Conservation (phyloP, 2,113 vertebrate species). For the Chionis minor region DNA sequence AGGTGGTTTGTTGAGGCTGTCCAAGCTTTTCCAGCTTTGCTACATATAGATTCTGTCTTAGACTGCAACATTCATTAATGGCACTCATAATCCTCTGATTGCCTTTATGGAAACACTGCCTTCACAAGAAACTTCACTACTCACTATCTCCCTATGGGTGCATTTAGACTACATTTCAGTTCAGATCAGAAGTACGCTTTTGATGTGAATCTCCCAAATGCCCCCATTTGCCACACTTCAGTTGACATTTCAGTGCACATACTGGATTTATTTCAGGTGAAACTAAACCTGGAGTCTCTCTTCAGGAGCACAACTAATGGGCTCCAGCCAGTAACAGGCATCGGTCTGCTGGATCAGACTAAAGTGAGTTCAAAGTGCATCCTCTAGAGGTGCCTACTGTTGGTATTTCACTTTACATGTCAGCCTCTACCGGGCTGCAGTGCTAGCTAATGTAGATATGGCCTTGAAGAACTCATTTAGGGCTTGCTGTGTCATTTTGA, state of each 20-base stretch:
- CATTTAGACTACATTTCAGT: neutral
- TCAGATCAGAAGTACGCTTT: neutral
- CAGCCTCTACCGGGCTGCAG: neutral
- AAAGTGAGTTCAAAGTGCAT: neutral
- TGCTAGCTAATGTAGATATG: neutral
- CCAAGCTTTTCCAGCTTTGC: neutral
- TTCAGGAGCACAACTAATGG: neutral
- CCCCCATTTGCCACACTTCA: neutral
- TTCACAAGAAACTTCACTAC: neutral
- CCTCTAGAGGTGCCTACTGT: neutral
- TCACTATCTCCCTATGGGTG: neutral
- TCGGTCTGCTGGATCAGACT: neutral
- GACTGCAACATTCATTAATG: neutral
- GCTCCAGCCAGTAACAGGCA: neutral
- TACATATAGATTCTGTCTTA: neutral
- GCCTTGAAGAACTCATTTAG: neutral
- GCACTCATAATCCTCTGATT: neutral
- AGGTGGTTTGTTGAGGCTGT: neutral
- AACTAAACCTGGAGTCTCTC: neutral
- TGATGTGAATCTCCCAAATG: neutral
- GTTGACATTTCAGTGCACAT: neutral
- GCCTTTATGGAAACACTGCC: neutral
- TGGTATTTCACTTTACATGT: neutral
- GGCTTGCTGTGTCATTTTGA: neutral
- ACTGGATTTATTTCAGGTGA: neutral